Base-by-base conservation (phyloP, 1,140 invertebrate species). In the Vollenhovia emeryi region DNA sequence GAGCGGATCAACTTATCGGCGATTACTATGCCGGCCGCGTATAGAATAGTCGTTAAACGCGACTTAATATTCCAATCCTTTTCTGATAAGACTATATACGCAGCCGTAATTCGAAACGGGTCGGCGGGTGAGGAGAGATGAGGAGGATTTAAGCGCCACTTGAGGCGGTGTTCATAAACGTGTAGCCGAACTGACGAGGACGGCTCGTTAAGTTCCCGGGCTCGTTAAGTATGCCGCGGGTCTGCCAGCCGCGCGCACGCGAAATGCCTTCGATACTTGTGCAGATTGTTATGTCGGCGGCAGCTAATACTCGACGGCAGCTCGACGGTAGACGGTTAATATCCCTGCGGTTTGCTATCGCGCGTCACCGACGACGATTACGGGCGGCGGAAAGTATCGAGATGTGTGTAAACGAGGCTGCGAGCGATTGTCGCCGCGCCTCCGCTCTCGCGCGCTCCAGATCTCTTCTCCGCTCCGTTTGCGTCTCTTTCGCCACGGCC, bases 201-300 rank as follows among this genome's bases (percentile, higher is more conserved):
- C 59, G 73, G 73, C 88, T 86, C 59, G 84, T 89, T 89, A 89
- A 89, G 73, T 89, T 89, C 21, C 40, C 78, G 18, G 79, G 84
- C 48, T 74, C 73, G 69, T 84, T 76, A 76, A 84, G 73, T 79
- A 88, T 83, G 84, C 75, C 24, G 55, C 71, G 60, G 59, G 52
- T 71, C 83, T 64, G 33, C 21, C 59, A 79, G 52, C 27, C 69
- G 11, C 45, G 78, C 13, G 43, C 21, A 66, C 64, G 62, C 52
- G 60, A 89, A 84, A 89, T 89, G 66, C 84, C 85, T 86, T 74
- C 79, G 84, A 89, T 89, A 89, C 87, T 89, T 79, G 79, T 43
- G 79, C 48, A 86, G 79, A 89, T 89, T 89, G 69, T 82, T 78
- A 86, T 74, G 71, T 78, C 27, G 60, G 55, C 27, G 27, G 36